phyloP scores from a whole-genome alignment of 2,797 vertebrate genomes.

The Ctenopoma kingsleyae region DNA sequence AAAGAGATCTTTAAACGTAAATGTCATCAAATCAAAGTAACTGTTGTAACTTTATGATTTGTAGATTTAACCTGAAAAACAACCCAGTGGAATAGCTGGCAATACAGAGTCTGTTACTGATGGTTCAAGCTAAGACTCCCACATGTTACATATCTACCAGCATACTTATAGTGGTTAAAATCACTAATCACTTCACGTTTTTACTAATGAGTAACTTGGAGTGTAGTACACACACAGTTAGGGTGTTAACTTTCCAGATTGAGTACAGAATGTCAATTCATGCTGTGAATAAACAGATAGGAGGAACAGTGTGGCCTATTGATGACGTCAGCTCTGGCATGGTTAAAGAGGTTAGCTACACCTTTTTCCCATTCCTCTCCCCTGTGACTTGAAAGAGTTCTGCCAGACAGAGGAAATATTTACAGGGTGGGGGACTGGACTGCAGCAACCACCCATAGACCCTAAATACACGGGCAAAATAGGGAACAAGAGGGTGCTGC shows the following conservation, averaged over 20 bases:
- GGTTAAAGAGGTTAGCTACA: slow-evolving; percentile 65
- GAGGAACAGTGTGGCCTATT: slow-evolving; percentile 53
- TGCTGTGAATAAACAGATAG: slow-evolving; percentile 67
- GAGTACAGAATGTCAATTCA: slow-evolving; percentile 75
- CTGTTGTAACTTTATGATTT: slow-evolving; percentile 13
- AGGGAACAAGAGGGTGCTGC: slow-evolving; percentile 43
- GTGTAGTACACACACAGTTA: not conserved
- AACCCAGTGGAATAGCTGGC: not conserved
- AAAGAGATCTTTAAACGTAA: slow-evolving; percentile 1
- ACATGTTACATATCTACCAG: too few species aligned
- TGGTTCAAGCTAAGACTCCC: not conserved
- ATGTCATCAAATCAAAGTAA: slow-evolving; percentile 26
- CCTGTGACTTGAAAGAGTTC: slow-evolving; percentile 63
- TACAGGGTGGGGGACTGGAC: slow-evolving; percentile 66
- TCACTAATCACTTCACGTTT: not conserved
- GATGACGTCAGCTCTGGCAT: slow-evolving; percentile 53
- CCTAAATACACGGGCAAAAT: slow-evolving; percentile 58
- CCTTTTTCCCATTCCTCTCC: slow-evolving; percentile 64
- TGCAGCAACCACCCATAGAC: slow-evolving; percentile 55
- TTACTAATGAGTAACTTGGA: slow-evolving; percentile 22
- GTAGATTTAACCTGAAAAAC: not conserved
- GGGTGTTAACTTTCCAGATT: slow-evolving; percentile 58
- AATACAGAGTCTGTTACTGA: not conserved
- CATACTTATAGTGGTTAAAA: not conserved
- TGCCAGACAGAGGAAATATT: slow-evolving; percentile 70